Evolutionary conservation across 2,888 invertebrate species (phyloP).

Genomic region (Drosophila acutilabella): DNA sequence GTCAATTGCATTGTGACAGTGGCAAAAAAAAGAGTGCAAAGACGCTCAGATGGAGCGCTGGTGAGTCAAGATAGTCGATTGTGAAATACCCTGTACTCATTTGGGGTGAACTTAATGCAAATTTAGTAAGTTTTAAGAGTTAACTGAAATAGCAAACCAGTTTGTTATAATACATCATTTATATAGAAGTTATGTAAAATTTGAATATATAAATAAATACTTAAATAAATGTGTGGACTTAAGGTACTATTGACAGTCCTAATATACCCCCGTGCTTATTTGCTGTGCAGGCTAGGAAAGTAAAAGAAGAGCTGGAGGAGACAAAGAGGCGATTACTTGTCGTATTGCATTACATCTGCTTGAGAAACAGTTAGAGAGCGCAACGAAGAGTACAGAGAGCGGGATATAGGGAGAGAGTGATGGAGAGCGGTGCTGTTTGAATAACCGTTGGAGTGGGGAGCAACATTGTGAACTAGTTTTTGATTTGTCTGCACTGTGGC

Average conservation of each 20-base stretch:
- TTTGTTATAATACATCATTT: no score
- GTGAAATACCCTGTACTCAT: no score
- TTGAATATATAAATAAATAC: no score
- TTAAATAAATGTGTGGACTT: no score
- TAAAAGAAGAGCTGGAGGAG: neutral
- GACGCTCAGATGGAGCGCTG: neutral
- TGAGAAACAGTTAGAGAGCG: conserved; percentile 11
- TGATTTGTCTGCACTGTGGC: conserved; percentile 65
- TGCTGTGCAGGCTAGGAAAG: no score
- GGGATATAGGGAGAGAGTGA: neutral
- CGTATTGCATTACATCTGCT: conserved; percentile 62
- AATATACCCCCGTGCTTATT: no score
- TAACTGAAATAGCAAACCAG: no score
- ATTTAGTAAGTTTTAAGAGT: no score
- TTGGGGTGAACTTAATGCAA: no score
- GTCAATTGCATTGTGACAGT: conserved; percentile 60
- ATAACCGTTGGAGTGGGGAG: conserved; percentile 1
- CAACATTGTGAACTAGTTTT: conserved; percentile 70
- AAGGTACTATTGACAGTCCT: no score
- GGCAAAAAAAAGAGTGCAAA: conserved; percentile 25
- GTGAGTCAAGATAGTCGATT: no score
- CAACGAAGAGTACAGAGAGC: neutral
- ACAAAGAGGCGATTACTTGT: conserved; percentile 10
- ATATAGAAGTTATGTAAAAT: no score
- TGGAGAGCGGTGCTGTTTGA: neutral